phyloP scores from a whole-genome alignment of 23 tunicate species.

The Botrylloides violaceus region DNA sequence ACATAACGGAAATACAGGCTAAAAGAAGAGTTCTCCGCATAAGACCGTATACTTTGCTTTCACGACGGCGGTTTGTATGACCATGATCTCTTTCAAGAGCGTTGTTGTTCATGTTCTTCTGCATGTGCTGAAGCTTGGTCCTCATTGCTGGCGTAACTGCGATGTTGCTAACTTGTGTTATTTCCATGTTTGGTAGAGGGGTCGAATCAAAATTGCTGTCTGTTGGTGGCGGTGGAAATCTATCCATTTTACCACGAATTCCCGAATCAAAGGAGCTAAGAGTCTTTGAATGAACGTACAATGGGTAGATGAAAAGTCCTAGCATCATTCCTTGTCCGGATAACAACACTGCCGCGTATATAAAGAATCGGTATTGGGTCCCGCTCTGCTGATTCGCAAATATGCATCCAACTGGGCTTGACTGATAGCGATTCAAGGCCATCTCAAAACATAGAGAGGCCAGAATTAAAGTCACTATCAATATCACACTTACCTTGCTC shows the following conservation, averaged over 20 bases:
- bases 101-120: neutral
- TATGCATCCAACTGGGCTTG: slow-evolving; percentile 6
- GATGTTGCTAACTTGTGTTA: neutral
- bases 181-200: neutral
- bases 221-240: no score
- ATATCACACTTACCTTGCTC: slow-evolving; percentile 9
- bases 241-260: no score
- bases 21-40: neutral
- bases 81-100: no score
- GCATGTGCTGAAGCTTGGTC: neutral
- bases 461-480: neutral
- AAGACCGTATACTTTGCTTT: neutral
- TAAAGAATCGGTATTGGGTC: neutral
- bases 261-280: neutral
- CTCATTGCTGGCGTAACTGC: neutral
- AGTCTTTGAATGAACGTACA: slow-evolving; percentile 5
- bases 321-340: neutral
- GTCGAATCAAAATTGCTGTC: neutral
- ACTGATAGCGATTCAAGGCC: neutral
- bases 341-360: neutral
- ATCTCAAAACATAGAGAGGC: neutral
- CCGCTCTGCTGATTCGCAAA: neutral
- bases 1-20: slow-evolving; percentile 5
- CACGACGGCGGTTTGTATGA: neutral
- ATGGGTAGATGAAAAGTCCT: slow-evolving; percentile 11